Conservation (phyloP, 2,113 vertebrate species). For the Thymallus thymallus region DNA sequence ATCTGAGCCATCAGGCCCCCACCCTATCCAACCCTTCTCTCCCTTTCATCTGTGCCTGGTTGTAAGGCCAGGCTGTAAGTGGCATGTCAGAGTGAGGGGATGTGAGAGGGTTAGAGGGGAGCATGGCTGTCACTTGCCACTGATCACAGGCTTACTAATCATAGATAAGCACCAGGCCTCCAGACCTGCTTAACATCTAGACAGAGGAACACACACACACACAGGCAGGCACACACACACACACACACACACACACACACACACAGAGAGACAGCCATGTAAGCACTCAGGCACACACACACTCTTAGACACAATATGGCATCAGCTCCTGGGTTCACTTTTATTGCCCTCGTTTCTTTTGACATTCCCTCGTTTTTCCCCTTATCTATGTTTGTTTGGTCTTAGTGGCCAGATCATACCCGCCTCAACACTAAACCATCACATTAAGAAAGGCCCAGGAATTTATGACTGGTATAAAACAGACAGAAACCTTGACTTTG, state of each 20-base stretch:
- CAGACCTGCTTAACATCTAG: conserved; percentile 12
- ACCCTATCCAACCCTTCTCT: conserved; percentile 17
- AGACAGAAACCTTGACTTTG: conserved; percentile 32
- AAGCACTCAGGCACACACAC: neutral
- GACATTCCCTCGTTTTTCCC: conserved; percentile 19
- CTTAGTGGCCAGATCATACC: conserved; percentile 27
- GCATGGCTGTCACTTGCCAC: conserved; percentile 50
- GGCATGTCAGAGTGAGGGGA: conserved; percentile 52
- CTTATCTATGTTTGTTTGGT: conserved; percentile 25
- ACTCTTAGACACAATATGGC: neutral
- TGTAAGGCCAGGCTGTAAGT: conserved; percentile 29
- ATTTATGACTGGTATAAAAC: conserved; percentile 59
- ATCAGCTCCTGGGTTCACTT: conserved; percentile 15
- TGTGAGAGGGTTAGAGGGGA: conserved; percentile 24
- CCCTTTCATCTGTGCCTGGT: conserved; percentile 42
- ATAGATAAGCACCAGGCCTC: conserved; percentile 62
- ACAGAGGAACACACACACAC: neutral
- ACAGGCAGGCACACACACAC: neutral
- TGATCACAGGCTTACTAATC: conserved; percentile 69
- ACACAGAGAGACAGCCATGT: conserved; percentile 17
- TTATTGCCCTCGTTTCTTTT: conserved; percentile 51
- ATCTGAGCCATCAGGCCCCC: conserved; percentile 32
- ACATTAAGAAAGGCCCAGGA: conserved; percentile 29
- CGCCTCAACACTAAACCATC: conserved; percentile 23
- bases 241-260: conserved; percentile 18